Evolutionary conservation across 2,888 invertebrate genomes (phyloP), one percentile per base, ranked within the genome.

Genomic region (Drosophila limbata): DNA sequence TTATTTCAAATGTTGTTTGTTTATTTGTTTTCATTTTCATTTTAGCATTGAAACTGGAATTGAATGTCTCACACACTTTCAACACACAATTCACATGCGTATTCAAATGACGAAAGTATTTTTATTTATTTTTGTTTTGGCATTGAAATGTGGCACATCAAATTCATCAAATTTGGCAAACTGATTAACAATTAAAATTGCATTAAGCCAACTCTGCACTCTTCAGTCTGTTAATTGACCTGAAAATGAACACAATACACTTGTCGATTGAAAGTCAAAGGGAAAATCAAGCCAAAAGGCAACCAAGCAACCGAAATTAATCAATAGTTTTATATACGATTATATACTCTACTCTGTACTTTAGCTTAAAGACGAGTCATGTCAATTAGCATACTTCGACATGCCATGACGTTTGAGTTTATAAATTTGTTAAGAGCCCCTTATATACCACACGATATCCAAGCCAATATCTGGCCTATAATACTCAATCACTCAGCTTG

Each of bases 251-350:
- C 40, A 25, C 39, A 21, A 15, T n/a, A 37, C 44, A 67, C 40
- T 40, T 50, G 33, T 37, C 39, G 11, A 44, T 61, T 37, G 40
- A 52, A 77, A 33, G 31, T 40, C 42, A 9, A 51, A 51, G 17
- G 21, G 19, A 64, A 64, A 64, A 33, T 21, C 52, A 39, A 64
- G 47, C 17, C 45, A 68, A 59, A 37, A 31, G 60, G 78, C 64
- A 78, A 73, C 76, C 61, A 76, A 17, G 79, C 76, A 76, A 76
- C 76, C 65, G n/a, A 65, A 68, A 72, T 10, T 57, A 76, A 76
- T 76, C 73, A 73, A 78, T 76, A 78, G 21, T 67, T 63, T 25
- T 42, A 57, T 65, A 45, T 21, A 62, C 37, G 28, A 28, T 8
- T 28, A 28, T 8, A 71, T n/a, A 53, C 53, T 51, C 19, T 40